Conservation (phyloP, 2,888 invertebrate species). For the Trissolcus brochymenae region DNA sequence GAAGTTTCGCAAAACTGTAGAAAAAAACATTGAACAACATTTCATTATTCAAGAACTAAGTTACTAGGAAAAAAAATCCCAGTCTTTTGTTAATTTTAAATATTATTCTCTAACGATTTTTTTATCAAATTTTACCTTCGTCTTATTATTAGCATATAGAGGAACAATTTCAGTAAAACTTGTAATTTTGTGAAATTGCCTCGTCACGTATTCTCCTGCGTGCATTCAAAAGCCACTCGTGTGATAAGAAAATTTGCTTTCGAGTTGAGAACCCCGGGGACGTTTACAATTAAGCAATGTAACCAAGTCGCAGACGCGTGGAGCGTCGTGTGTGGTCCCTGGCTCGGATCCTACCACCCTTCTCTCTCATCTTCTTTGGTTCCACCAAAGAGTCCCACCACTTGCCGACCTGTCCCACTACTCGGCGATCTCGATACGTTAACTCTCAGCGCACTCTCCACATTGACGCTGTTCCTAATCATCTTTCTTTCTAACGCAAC, state of each 20-base stretch:
- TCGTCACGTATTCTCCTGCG: neutral
- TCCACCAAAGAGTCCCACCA: slow-evolving; percentile 59
- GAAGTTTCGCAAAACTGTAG: too few relatives aligned
- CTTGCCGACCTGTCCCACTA: slow-evolving; percentile 58
- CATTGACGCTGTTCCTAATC: slow-evolving; percentile 62
- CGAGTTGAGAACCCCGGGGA: slow-evolving; percentile 70
- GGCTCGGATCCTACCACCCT: slow-evolving; percentile 72
- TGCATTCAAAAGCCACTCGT: slow-evolving; percentile 1
- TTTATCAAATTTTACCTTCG: neutral
- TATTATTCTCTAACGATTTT: neutral
- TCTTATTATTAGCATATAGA: neutral
- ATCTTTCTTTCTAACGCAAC: slow-evolving; percentile 53
- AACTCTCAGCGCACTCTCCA: slow-evolving; percentile 50
- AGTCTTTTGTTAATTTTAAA: neutral
- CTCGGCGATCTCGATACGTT: slow-evolving; percentile 57
- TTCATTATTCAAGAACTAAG: too few relatives aligned
- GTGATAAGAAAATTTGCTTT: slow-evolving; percentile 25
- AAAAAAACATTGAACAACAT: too few relatives aligned
- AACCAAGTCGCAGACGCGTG: slow-evolving; percentile 76
- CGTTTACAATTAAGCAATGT: slow-evolving; percentile 77
- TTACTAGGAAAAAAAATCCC: too few relatives aligned
- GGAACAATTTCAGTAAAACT: neutral
- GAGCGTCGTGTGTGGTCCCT: slow-evolving; percentile 76
- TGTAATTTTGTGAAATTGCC: neutral
- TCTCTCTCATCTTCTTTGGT: slow-evolving; percentile 59